Evolutionary conservation across 2,113 vertebrate species (phyloP), one percentile per base, ranked within the genome.

Genomic region (Clarias macrocephalus): DNA sequence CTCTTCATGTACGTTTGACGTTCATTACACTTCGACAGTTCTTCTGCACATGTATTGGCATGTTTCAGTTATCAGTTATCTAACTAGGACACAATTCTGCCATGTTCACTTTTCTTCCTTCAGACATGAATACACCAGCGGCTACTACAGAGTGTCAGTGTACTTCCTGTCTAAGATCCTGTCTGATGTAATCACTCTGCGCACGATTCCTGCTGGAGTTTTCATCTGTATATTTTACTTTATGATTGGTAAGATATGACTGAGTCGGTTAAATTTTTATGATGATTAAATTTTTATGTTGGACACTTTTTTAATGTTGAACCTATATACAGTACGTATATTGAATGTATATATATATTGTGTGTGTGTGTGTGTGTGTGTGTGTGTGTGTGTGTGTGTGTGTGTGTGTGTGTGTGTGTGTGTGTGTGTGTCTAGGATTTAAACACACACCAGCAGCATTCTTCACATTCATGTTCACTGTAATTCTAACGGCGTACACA

Each of bases 71-170:
- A 18, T 37, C 21, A 7, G 19, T 54, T 56, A 54, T 65, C 18
- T 23, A 42, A 21, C 8, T 11, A 37, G n/a, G 57, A 25, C 21
- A 60, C 30, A 48, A n/a, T 48, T 19, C 80, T 68, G 15, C 11
- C 81, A 56, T 82, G 48, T 25, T 28, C 37, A 21, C 15, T 60
- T 73, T 57, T 92, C 82, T 92, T 25, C 92, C 88, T 92, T 92
- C 90, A 99, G 98, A 87, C 98, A 99, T 6, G 98, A 99, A 88
- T 98, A 97, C 88, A 97, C 97, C 94, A 99, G 97, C 62, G 98
- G 98, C 25, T 99, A 99, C 93, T 99, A 99, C 93, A 93, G 97
- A 91, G 94, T 94, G 2, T 98, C 97, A 0, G 95, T 95, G 3
- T 99, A 98, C 92, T 99, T 99, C 93, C 93, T 99, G 85, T 95